Base-by-base conservation (phyloP, 2,113 vertebrate genomes). In the Diphyllodes magnificus region DNA sequence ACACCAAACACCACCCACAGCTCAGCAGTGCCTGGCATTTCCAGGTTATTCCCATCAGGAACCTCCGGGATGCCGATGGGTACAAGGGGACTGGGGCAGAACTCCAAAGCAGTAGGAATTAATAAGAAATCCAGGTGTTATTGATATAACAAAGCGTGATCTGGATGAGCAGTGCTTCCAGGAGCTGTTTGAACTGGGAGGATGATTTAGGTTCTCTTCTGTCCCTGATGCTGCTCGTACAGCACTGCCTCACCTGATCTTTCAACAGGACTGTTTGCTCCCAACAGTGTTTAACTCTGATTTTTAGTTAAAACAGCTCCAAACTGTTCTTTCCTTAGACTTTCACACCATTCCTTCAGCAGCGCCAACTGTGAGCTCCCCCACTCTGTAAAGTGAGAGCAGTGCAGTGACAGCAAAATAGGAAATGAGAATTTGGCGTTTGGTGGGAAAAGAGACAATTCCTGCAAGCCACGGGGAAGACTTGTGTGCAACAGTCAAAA, bases 191-290 rank as follows among this genome's bases (percentile, higher is more conserved):
- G 77, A 89, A 28, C 6, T 11, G 16, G 30, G 27, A 68, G 39
- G 45, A 5, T 37, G 23, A 10, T 71, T 64, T 7, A 1, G 1
- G 14, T 64, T 50, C 23, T n/a, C 66, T 5, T 21, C 44, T 47
- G 25, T 39, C 61, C 64, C 64, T 35, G 18, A 39, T 13, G 21
- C 3, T 12, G 12, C n/a, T 61, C 1, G 0, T 16, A 4, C 70
- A 75, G 42, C 42, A 6, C 42, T 42, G 86, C 50, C n/a, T 37
- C 54, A 60, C 23, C 51, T 19, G 30, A 63, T 30, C 30, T 68
- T 54, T 47, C 72, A 33, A 5, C 19, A 5, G 33, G 5, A 37
- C 14, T 20, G 1, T 37, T 31, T 76, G n/a, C 30, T 60, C 17
- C 63, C 56, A 83, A 54, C 59, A 71, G 4, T 0, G 7, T 28